A percentile compares a stretch with the other conserved stretches of the same genome.
Conservation (phyloP, 2,888 invertebrate genomes). For the Adela reaumurella region DNA sequence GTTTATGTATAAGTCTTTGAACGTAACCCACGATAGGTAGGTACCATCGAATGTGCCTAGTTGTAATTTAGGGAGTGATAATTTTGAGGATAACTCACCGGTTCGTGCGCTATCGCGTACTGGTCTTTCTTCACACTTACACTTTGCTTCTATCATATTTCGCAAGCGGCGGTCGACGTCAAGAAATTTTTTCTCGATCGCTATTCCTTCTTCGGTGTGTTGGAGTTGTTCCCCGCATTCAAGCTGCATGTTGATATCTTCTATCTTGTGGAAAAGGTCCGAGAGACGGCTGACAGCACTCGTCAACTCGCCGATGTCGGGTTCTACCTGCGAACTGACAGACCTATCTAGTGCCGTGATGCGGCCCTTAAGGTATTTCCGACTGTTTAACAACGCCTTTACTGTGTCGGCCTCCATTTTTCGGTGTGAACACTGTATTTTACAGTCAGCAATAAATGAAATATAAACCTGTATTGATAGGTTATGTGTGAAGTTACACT, state of each 20-base stretch:
- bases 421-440: too few relatives aligned
- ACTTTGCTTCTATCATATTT: not conserved
- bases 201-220: not conserved
- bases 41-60: not conserved
- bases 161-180: not conserved
- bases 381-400: not conserved
- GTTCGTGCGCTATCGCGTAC: not conserved
- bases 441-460: too few relatives aligned
- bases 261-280: not conserved
- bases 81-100: not conserved
- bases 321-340: not conserved
- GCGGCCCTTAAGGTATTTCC: not conserved
- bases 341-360: not conserved
- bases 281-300: not conserved
- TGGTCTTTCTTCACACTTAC: not conserved
- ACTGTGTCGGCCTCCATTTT: too few relatives aligned
- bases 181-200: not conserved
- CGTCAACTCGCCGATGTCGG: not conserved
- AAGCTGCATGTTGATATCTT: not conserved
- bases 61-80: not conserved
- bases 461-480: too few relatives aligned
- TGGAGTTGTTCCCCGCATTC: not conserved
- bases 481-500: too few relatives aligned
- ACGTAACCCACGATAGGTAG: not conserved
- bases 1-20: not conserved